phyloP scores from a whole-genome alignment of 2,113 vertebrate genomes.

The Onychostoma macrolepis region DNA sequence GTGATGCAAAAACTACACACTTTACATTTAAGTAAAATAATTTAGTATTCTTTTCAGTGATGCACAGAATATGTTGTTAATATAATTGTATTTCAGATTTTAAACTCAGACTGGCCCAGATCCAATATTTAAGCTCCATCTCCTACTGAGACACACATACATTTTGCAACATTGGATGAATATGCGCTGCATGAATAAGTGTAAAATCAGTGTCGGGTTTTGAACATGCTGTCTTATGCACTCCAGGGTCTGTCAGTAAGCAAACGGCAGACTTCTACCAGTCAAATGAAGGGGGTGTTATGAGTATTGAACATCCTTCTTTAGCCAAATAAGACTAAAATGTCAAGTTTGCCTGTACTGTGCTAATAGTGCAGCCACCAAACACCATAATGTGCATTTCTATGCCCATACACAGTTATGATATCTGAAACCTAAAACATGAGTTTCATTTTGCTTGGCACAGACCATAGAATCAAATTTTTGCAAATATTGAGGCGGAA shows the following conservation, averaged over 20 bases:
- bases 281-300: not conserved
- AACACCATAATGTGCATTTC: conserved; percentile 3
- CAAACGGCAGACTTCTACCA: not conserved
- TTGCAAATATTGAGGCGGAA: not conserved
- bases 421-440: not conserved
- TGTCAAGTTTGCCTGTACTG: not conserved
- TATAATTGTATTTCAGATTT: not conserved
- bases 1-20: not conserved
- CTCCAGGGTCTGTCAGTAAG: not conserved
- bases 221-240: not conserved
- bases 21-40: not conserved
- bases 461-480: not conserved
- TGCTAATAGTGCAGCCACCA: not conserved
- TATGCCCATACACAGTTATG: not conserved
- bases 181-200: not conserved
- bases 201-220: not conserved
- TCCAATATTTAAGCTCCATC: not conserved
- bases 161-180: not conserved
- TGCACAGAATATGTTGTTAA: not conserved
- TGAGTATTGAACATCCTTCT: not conserved
- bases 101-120: not conserved
- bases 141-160: not conserved
- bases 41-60: not conserved
- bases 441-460: not conserved
- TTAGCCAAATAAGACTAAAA: not conserved